phyloP scores from a whole-genome alignment of 2,888 invertebrate species.

The Amiota mariae region DNA sequence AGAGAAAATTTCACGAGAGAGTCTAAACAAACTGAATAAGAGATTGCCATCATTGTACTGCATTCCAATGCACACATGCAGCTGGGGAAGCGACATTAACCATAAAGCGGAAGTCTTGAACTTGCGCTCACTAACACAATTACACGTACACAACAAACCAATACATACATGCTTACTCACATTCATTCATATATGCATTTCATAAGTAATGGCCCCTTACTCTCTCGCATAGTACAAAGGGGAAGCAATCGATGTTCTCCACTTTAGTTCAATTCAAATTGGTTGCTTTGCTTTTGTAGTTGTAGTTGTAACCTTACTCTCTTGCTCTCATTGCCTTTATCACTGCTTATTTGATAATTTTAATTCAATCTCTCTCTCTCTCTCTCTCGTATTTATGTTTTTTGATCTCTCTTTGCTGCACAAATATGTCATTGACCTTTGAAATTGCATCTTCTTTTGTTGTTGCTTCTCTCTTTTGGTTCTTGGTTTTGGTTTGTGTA shows the following conservation, averaged over 20 bases:
- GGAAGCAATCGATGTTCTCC: no score
- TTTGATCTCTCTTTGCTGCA: constrained; percentile 42
- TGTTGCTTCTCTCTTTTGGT: no score
- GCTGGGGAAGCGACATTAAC: constrained; percentile 10
- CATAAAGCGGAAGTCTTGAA: constrained; percentile 15
- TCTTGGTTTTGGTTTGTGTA: constrained; percentile 10
- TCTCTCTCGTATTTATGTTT: constrained; percentile 1
- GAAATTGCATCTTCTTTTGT: constrained; percentile 54
- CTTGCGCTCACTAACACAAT: constrained; percentile 25
- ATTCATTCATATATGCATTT: no score
- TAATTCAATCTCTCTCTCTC: constrained; percentile 3
- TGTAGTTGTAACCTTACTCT: background rate
- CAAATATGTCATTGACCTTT: constrained; percentile 64
- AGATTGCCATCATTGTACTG: background rate
- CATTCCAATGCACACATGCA: constrained; percentile 4
- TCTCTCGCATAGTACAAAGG: no score
- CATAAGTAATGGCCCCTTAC: no score
- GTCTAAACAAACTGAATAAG: background rate
- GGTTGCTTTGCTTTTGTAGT: background rate
- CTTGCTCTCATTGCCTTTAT: background rate
- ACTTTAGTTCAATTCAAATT: no score
- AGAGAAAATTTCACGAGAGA: constrained; percentile 2
- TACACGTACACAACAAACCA: background rate
- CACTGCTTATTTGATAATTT: background rate
- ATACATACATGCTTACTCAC: background rate